Evolutionary conservation across 2,113 vertebrate genomes (phyloP).

Genomic region (Pycnonotus jocosus): DNA sequence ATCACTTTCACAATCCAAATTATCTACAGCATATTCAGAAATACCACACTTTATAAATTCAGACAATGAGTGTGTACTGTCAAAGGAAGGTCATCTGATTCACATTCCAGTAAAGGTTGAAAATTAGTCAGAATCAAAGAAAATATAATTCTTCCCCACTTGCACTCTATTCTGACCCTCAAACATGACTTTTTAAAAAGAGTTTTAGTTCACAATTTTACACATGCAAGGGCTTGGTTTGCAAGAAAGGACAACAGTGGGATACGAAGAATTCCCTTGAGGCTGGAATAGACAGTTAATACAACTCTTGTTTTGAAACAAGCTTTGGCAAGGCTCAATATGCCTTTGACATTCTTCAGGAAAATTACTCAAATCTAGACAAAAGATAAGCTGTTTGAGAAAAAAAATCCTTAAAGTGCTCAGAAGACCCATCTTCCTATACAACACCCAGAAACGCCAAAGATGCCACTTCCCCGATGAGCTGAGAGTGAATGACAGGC

Average conservation of each 20-base stretch:
- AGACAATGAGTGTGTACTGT: neutral
- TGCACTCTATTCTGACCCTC: neutral
- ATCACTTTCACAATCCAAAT: slow-evolving; percentile 28
- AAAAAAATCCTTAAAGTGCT: neutral
- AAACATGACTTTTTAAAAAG: neutral
- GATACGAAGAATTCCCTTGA: neutral
- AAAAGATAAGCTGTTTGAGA: neutral
- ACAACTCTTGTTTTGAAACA: neutral
- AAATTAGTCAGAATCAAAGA: slow-evolving; percentile 49
- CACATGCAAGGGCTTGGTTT: neutral
- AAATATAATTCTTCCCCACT: neutral
- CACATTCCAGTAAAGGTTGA: slow-evolving; percentile 38
- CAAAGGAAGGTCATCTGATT: slow-evolving; percentile 54
- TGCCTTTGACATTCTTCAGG: neutral
- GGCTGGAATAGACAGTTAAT: neutral
- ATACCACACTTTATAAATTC: slow-evolving; percentile 6
- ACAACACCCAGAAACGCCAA: neutral
- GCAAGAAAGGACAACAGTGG: neutral
- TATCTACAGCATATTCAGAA: slow-evolving; percentile 26
- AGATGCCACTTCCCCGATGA: neutral
- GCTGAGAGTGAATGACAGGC: neutral
- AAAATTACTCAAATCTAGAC: neutral
- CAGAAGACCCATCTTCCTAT: neutral
- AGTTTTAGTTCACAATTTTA: neutral
- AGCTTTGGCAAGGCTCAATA: neutral